These are phyloP conservation scores for Eurystomus glaucurus DNA, from an alignment of 2,797 vertebrate species.

Conservation along the genomic window DNA sequence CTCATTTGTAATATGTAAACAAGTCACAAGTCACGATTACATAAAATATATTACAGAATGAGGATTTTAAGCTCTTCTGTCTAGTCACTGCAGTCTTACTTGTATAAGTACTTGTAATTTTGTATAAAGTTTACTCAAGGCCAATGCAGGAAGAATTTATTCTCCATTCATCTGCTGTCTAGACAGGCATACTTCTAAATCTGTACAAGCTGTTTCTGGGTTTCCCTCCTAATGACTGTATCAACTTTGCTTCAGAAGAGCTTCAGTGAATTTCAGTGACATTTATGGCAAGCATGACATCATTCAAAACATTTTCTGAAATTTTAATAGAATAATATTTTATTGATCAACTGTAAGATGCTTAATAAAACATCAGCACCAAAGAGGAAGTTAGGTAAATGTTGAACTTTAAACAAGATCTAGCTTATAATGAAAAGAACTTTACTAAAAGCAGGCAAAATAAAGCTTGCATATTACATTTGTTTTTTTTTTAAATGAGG, in stretches of 20 bases:
- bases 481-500: neutral
- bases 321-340: neutral
- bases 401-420: neutral
- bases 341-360: neutral
- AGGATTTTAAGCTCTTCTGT: neutral
- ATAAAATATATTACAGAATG: neutral
- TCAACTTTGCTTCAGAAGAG: neutral
- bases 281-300: neutral
- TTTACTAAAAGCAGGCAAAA: neutral
- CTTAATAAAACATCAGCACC: neutral
- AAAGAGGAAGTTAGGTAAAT: neutral
- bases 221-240: conserved; percentile 4
- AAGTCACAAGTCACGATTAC: neutral
- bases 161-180: conserved; percentile 68
- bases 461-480: neutral
- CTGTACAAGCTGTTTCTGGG: conserved; percentile 56
- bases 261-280: neutral
- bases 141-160: conserved; percentile 11
- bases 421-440: neutral
- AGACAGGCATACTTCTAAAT: conserved; percentile 62
- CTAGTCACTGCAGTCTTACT: conserved; percentile 4
- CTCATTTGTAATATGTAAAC: neutral
- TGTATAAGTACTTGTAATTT: conserved; percentile 15
- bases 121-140: conserved; percentile 20
- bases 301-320: conserved; percentile 18